Evolutionary conservation across 1,140 invertebrate species (phyloP).

Genomic region (Cotesia typhae): DNA sequence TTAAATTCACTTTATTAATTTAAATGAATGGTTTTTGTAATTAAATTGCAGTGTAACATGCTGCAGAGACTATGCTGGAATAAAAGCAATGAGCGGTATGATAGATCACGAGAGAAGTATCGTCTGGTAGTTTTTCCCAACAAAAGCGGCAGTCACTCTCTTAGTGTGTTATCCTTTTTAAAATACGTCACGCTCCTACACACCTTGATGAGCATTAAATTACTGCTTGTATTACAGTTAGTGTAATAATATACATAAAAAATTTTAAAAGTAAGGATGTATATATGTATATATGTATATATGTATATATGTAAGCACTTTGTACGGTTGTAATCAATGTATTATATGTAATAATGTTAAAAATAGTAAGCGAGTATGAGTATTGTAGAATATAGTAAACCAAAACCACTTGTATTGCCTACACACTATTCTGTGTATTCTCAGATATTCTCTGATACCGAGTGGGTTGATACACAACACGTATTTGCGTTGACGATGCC

Average conservation of each 20-base stretch:
- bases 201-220: constrained; percentile 12
- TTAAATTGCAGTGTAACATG: too few species aligned
- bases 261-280: too few species aligned
- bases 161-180: neutral
- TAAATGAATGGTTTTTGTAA: too few species aligned
- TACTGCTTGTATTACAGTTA: neutral
- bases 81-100: too few species aligned
- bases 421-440: constrained; percentile 12
- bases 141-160: neutral
- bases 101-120: too few species aligned
- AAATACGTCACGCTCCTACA: constrained; percentile 17
- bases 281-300: too few species aligned
- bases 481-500: constrained; percentile 30
- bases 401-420: constrained; percentile 18
- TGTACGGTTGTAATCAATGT: too few species aligned
- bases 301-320: too few species aligned
- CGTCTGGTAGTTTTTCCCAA: neutral
- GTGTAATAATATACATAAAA: neutral
- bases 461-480: constrained; percentile 32
- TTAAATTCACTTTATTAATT: too few species aligned
- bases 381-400: neutral
- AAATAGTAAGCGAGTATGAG: neutral
- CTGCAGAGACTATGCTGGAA: too few species aligned
- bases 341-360: neutral
- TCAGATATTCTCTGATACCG: constrained; percentile 14